Evolutionary conservation across 2,797 vertebrate species (phyloP).

Genomic region (Chelmon rostratus): DNA sequence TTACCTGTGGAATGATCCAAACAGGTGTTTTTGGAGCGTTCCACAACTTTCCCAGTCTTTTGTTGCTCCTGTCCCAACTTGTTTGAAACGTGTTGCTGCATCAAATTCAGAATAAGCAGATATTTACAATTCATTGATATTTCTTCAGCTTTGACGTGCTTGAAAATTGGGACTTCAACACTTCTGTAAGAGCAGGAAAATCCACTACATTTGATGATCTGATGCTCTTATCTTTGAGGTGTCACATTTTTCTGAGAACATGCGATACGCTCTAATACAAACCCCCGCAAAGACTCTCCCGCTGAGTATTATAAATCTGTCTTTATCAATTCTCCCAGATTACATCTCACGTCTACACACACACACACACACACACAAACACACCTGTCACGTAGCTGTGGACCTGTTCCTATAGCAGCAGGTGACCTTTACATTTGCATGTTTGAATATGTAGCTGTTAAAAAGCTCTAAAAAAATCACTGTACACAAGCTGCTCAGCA

Average conservation of each 20-base stretch:
- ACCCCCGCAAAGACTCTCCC: not conserved
- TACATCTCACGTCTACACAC: not conserved
- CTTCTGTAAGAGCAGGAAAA: not conserved
- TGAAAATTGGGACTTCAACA: conserved; percentile 1
- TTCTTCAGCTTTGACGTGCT: conserved; percentile 14
- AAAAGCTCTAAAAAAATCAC: too few species aligned
- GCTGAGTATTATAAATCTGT: conserved; percentile 8
- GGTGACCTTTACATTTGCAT: conserved; percentile 18
- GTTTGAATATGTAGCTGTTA: conserved; percentile 7
- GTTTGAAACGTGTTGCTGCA: too few species aligned
- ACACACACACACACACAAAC: conserved; percentile 1
- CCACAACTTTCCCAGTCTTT: too few species aligned
- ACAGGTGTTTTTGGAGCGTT: too few species aligned
- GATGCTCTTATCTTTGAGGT: conserved; percentile 25
- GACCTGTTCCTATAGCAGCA: conserved; percentile 28
- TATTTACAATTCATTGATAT: not conserved
- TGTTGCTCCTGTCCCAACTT: too few species aligned
- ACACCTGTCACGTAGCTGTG: not conserved
- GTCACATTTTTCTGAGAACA: conserved; percentile 37
- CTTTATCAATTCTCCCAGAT: conserved; percentile 17
- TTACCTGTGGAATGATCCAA: too few species aligned
- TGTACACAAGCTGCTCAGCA: not conserved
- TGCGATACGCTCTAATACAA: not conserved
- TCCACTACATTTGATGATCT: not conserved
- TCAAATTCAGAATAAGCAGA: too few species aligned